Conservation (phyloP, 2,113 vertebrate species). For the Pristiophorus japonicus region DNA sequence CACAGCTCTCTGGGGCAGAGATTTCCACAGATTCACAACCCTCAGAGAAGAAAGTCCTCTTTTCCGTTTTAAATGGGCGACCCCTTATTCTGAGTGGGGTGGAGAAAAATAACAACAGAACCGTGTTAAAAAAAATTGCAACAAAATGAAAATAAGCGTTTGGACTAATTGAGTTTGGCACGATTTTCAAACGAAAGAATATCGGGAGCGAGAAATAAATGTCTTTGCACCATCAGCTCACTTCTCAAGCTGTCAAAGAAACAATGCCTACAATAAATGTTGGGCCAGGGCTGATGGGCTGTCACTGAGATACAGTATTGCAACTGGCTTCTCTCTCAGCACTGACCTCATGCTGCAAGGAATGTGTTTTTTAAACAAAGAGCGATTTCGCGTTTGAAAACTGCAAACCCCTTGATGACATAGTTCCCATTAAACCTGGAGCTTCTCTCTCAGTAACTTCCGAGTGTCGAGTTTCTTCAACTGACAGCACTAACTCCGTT, state of each 20-base stretch:
- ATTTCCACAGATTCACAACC: too few species aligned
- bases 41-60: too few species aligned
- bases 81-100: too few species aligned
- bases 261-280: neutral
- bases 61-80: too few species aligned
- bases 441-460: neutral
- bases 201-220: neutral
- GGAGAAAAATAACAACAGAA: neutral
- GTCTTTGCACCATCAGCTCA: neutral
- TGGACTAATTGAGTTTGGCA: slow-evolving; percentile 9
- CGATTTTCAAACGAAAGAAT: neutral
- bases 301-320: slow-evolving; percentile 8
- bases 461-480: neutral
- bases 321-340: neutral
- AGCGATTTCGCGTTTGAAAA: neutral
- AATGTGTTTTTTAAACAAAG: neutral
- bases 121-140: neutral
- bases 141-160: neutral
- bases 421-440: neutral
- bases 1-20: too few species aligned
- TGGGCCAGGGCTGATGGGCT: neutral
- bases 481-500: too few species aligned
- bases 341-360: neutral
- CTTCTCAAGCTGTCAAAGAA: neutral
- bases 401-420: neutral